A percentile compares a stretch with the other conserved stretches of the same genome.
These are phyloP conservation scores for Centropyge bicolor DNA, from an alignment of 2,797 vertebrate genomes.

Conservation along the genomic window DNA sequence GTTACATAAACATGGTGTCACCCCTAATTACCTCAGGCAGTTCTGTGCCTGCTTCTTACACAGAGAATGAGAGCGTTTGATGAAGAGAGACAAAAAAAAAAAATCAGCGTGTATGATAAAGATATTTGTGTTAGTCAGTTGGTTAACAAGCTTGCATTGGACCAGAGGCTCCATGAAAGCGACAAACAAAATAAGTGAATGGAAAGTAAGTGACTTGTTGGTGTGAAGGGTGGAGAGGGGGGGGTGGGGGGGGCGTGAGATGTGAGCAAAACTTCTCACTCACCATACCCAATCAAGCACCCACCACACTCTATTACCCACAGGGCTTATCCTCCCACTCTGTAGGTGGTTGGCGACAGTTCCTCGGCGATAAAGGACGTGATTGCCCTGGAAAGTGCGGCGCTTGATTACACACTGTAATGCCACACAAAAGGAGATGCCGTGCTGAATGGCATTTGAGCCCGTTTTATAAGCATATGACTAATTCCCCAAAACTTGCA, in stretches of 20 bases:
- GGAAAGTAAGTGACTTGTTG: slow-evolving; percentile 69
- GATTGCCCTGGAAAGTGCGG: slow-evolving; percentile 67
- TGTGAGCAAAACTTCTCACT: slow-evolving; percentile 60
- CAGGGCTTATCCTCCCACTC: slow-evolving; percentile 69
- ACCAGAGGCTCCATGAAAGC: slow-evolving; percentile 36
- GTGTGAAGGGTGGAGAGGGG: slow-evolving; percentile 32
- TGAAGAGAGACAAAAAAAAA: slow-evolving; percentile 59
- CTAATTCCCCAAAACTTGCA: slow-evolving; percentile 69
- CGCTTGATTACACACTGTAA: slow-evolving; percentile 75
- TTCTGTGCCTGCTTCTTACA: slow-evolving; percentile 42
- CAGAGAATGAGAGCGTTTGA: slow-evolving; percentile 46
- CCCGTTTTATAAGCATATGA: slow-evolving; percentile 67
- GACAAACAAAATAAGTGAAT: slow-evolving; percentile 74
- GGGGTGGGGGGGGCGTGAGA: slow-evolving; percentile 17
- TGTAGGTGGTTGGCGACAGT: slow-evolving; percentile 71
- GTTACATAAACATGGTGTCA: slow-evolving; percentile 90
- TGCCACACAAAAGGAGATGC: slow-evolving; percentile 64
- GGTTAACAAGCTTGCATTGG: slow-evolving; percentile 17
- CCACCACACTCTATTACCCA: slow-evolving; percentile 67
- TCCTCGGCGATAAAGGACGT: slow-evolving; percentile 70
- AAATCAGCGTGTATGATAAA: slow-evolving; percentile 26
- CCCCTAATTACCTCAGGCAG: slow-evolving; percentile 81
- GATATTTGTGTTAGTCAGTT: slow-evolving; percentile 62
- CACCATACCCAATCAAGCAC: slow-evolving; percentile 70
- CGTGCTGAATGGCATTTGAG: slow-evolving; percentile 50